phyloP scores from a whole-genome alignment of 2,797 vertebrate genomes.

The Epinephelus malabaricus region DNA sequence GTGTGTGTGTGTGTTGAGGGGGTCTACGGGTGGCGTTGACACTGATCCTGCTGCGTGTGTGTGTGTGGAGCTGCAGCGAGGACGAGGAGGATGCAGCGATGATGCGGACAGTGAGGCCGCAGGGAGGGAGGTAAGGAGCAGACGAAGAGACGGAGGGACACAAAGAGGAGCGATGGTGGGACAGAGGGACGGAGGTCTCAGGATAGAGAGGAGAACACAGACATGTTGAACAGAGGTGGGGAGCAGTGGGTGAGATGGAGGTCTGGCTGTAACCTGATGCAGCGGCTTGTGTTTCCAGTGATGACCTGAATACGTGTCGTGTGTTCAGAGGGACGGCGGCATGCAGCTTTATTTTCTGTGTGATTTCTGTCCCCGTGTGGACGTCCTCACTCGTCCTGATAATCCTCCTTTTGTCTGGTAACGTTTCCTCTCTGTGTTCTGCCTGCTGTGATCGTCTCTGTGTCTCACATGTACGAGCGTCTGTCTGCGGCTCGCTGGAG shows the following conservation, averaged over 20 bases:
- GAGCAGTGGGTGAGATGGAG: background rate
- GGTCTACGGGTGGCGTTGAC: constrained; percentile 35
- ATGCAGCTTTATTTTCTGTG: background rate
- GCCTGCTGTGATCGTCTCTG: background rate
- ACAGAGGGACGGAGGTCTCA: too few relatives aligned
- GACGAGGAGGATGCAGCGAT: constrained; percentile 64
- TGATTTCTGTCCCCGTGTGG: background rate
- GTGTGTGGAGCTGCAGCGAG: constrained; percentile 43
- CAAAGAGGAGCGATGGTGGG: constrained; percentile 1
- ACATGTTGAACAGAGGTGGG: too few relatives aligned
- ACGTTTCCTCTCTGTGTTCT: background rate
- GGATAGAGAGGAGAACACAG: too few relatives aligned
- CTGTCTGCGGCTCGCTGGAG: background rate
- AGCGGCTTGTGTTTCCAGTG: constrained; percentile 45
- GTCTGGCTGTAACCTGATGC: constrained; percentile 67
- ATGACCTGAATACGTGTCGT: constrained; percentile 56
- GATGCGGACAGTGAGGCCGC: constrained; percentile 67
- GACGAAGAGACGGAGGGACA: constrained; percentile 8
- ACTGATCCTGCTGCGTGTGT: constrained; percentile 45
- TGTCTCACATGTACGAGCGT: background rate
- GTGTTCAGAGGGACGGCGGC: constrained; percentile 2
- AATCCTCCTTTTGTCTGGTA: constrained; percentile 34
- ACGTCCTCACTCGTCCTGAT: background rate
- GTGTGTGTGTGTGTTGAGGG: constrained; percentile 33
- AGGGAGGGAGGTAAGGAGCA: constrained; percentile 77